Conservation (phyloP, 2,797 vertebrate species). For the Rhinella marina region DNA sequence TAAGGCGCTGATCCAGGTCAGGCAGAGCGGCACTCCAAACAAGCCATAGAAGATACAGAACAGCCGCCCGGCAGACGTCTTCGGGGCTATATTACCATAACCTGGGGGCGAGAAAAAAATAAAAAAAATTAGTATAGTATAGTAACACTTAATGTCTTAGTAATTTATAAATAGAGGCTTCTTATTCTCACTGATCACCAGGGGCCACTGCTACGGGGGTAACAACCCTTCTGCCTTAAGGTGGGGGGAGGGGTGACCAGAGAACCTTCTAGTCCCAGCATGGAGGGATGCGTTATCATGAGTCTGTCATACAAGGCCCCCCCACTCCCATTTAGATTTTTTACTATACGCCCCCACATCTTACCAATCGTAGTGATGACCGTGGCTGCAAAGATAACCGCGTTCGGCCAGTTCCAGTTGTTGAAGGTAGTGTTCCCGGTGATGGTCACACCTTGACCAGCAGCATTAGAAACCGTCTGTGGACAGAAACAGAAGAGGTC, state of each 20-base stretch:
- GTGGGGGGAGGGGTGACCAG: no score
- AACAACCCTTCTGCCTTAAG: no score
- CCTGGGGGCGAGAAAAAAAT: slow-evolving; percentile 71
- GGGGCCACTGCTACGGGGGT: not conserved
- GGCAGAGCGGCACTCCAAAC: slow-evolving; percentile 95
- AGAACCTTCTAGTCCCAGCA: no score
- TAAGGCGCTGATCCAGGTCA: slow-evolving; percentile 97
- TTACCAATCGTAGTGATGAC: slow-evolving; percentile 97
- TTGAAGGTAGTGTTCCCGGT: slow-evolving; percentile 93
- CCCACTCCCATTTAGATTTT: no score
- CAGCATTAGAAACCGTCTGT: slow-evolving; percentile 90
- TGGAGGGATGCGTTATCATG: no score
- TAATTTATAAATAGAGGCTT: no score
- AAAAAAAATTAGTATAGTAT: no score
- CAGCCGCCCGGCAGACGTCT: slow-evolving; percentile 87
- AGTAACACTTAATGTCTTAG: no score
- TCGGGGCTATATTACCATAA: slow-evolving; percentile 96
- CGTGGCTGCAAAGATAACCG: slow-evolving; percentile 97
- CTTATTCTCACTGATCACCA: not conserved
- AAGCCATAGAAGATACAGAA: slow-evolving; percentile 98
- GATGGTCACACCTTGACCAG: slow-evolving; percentile 90
- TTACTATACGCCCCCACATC: not conserved
- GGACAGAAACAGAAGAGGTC: not conserved
- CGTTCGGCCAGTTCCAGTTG: slow-evolving; percentile 99
- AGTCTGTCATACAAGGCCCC: no score